Evolutionary conservation across 2,888 invertebrate genomes (phyloP).

Genomic region (Drosophila emarginata): DNA sequence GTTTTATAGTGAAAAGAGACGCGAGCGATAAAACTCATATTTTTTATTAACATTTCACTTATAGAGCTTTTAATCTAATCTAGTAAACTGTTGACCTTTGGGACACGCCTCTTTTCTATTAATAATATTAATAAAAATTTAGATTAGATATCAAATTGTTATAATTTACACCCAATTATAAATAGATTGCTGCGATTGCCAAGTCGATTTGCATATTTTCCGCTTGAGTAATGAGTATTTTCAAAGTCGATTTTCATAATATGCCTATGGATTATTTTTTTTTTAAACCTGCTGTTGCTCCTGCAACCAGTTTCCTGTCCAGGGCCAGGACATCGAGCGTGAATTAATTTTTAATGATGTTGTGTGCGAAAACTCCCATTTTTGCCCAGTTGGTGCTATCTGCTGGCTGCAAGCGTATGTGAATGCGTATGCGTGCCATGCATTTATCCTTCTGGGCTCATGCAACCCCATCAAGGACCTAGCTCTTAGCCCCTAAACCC

Average conservation of each 20-base stretch:
- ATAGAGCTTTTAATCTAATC: too few relatives aligned
- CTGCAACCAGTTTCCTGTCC: conserved; percentile 15
- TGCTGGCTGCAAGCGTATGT: conserved; percentile 16
- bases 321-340: conserved; percentile 71
- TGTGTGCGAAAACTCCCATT: conserved; percentile 71
- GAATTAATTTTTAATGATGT: conserved; percentile 78
- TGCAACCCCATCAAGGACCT: conserved; percentile 1
- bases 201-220: too few relatives aligned
- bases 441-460: conserved; percentile 5
- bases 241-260: neutral
- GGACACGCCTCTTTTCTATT: too few relatives aligned
- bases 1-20: too few relatives aligned
- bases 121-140: too few relatives aligned
- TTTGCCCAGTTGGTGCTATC: conserved; percentile 32
- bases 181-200: too few relatives aligned
- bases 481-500: neutral
- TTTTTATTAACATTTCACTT: too few relatives aligned
- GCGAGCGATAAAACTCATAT: too few relatives aligned
- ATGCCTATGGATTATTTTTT: neutral
- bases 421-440: conserved; percentile 28
- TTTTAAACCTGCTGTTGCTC: neutral
- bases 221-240: neutral
- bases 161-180: too few relatives aligned
- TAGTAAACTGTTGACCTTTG: too few relatives aligned
- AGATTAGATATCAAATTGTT: too few relatives aligned